Percentiles rank a stretch among this genome's conserved stretches.
phyloP scores from a whole-genome alignment of 2,888 invertebrate species.

The Pristionchus entomophagus region DNA sequence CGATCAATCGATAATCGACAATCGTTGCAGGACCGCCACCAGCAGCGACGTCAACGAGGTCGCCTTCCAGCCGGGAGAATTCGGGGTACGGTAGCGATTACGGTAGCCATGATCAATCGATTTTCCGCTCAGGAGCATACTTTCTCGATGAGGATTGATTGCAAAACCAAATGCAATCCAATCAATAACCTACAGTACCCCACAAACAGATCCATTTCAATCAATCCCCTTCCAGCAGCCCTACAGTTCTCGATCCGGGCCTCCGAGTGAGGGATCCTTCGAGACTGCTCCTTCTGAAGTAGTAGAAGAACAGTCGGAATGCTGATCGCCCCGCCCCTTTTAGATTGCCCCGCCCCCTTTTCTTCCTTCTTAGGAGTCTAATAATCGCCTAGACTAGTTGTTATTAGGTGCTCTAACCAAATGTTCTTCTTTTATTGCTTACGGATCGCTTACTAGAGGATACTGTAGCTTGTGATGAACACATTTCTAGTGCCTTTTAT shows the following conservation, averaged over 20 bases:
- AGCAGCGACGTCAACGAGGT: slow-evolving; percentile 46
- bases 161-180: neutral
- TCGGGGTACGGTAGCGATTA: neutral
- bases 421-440: neutral
- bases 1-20: neutral
- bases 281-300: neutral
- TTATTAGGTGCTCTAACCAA: neutral
- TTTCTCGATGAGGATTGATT: neutral
- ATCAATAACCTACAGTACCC: neutral
- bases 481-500: neutral
- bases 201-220: neutral
- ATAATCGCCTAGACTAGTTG: neutral
- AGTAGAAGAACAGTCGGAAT: neutral
- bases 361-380: neutral
- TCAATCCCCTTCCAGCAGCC: neutral
- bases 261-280: neutral
- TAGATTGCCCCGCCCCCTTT: neutral
- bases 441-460: neutral
- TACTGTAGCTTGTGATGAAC: neutral
- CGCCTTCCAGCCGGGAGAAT: slow-evolving; percentile 54
- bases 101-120: neutral
- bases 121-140: neutral
- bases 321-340: neutral
- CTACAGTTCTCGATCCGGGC: neutral
- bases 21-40: neutral